Evolutionary conservation across 2,797 vertebrate species (phyloP).

Genomic region (Sternotherus odoratus): DNA sequence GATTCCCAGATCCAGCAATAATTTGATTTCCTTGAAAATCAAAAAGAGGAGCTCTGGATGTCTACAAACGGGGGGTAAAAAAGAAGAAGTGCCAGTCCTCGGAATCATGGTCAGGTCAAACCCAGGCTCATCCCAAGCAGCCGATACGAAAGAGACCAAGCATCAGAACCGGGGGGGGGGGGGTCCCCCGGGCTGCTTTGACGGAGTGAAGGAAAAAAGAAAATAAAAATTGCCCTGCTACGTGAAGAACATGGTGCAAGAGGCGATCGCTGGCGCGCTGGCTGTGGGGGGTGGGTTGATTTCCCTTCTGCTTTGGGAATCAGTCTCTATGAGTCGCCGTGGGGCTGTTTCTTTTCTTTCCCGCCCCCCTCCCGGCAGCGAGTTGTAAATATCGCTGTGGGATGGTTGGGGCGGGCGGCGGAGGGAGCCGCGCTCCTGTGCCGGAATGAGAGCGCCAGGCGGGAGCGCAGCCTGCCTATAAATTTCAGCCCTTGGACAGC

Average conservation of each 20-base stretch:
- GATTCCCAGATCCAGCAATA: slow-evolving; percentile 78
- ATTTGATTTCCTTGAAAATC: slow-evolving; percentile 82
- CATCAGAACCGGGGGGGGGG: slow-evolving; percentile 70
- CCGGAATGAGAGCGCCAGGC: slow-evolving; percentile 77
- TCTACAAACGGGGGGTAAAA: slow-evolving; percentile 79
- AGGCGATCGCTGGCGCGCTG: slow-evolving; percentile 62
- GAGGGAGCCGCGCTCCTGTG: slow-evolving; percentile 71
- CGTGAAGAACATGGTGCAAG: slow-evolving; percentile 67
- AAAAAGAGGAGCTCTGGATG: slow-evolving; percentile 78
- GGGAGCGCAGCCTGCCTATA: slow-evolving; percentile 81
- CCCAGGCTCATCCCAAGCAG: slow-evolving; percentile 82
- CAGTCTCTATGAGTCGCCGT: slow-evolving; percentile 3
- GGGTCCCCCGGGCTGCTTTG: slow-evolving; percentile 59
- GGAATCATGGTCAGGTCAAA: slow-evolving; percentile 86
- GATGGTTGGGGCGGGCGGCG: slow-evolving; percentile 53
- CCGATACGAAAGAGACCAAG: slow-evolving; percentile 75
- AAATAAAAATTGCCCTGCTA: slow-evolving; percentile 47
- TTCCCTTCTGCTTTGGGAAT: slow-evolving; percentile 68
- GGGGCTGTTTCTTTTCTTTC: slow-evolving; percentile 30
- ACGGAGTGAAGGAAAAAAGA: slow-evolving; percentile 33
- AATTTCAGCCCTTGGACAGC: slow-evolving; percentile 89
- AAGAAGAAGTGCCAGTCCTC: slow-evolving; percentile 81
- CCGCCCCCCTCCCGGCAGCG: background rate
- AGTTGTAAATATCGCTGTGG: slow-evolving; percentile 62
- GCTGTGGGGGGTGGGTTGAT: slow-evolving; percentile 66